Evolutionary conservation across 2,888 invertebrate species (phyloP).

Genomic region (Cryptocephalus moraei): DNA sequence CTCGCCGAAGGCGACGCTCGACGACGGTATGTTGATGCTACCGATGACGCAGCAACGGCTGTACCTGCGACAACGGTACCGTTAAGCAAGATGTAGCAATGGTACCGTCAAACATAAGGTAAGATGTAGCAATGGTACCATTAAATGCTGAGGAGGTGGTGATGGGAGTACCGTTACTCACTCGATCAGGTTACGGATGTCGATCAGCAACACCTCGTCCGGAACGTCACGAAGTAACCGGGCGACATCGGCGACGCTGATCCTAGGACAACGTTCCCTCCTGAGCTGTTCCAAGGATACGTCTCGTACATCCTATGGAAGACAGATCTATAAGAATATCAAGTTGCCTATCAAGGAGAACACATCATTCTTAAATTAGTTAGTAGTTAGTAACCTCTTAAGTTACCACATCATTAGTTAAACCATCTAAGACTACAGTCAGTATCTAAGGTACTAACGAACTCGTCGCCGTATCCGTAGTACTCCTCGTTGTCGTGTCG

Average conservation of each 20-base stretch:
- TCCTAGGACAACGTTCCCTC: slow-evolving; percentile 67
- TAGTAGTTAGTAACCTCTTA: too few relatives aligned
- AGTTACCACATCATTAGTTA: too few relatives aligned
- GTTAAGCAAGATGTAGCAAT: too few relatives aligned
- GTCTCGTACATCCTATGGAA: too few relatives aligned
- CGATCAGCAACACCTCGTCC: slow-evolving; percentile 51
- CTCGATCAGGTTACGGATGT: slow-evolving; percentile 57
- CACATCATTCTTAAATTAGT: too few relatives aligned
- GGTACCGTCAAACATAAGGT: too few relatives aligned
- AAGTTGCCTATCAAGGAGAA: background rate
- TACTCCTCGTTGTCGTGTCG: slow-evolving; percentile 51
- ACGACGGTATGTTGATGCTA: slow-evolving; percentile 84
- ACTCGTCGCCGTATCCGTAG: slow-evolving; percentile 17
- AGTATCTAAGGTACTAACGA: slow-evolving; percentile 15
- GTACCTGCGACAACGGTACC: background rate
- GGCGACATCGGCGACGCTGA: slow-evolving; percentile 77
- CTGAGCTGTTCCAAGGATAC: slow-evolving; percentile 60
- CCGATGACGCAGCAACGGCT: slow-evolving; percentile 62
- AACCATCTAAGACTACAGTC: too few relatives aligned
- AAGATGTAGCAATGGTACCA: too few relatives aligned
- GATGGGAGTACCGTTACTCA: slow-evolving; percentile 29
- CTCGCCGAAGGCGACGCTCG: slow-evolving; percentile 62
- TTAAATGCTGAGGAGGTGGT: too few relatives aligned
- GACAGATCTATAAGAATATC: too few relatives aligned
- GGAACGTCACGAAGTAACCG: slow-evolving; percentile 54